phyloP scores from a whole-genome alignment of 1,140 invertebrate species.

The Pemphigus obesinymphae region DNA sequence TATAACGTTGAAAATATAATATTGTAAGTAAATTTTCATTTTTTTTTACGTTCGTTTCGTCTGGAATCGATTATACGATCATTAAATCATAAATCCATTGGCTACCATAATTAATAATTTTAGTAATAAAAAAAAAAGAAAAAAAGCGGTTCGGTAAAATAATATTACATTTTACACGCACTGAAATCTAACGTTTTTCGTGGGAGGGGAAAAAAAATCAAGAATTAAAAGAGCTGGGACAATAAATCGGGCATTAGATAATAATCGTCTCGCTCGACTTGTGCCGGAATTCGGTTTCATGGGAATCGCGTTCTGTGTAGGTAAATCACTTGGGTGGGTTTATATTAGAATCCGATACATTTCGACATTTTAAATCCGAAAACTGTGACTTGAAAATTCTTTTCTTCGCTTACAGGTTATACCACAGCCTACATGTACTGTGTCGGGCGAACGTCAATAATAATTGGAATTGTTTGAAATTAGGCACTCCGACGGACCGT shows the following conservation, averaged over 20 bases:
- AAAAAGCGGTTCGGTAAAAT: neutral
- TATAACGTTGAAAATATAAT: neutral
- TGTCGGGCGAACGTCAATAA: neutral
- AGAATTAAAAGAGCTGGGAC: neutral
- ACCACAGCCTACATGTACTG: neutral
- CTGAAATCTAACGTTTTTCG: neutral
- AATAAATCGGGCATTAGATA: neutral
- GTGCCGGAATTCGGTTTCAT: conserved; percentile 5
- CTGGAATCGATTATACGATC: neutral
- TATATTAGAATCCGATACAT: neutral
- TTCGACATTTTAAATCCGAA: neutral
- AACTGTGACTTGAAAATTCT: neutral
- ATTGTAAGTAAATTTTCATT: neutral
- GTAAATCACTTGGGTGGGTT: conserved; percentile 12
- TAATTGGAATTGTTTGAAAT: neutral
- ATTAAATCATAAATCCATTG: neutral
- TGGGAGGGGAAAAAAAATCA: neutral
- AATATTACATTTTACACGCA: neutral
- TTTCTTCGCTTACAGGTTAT: neutral
- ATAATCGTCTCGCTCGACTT: conserved; percentile 3
- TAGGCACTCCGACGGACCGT: neutral
- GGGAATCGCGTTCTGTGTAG: neutral
- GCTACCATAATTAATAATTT: neutral
- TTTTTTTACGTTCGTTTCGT: neutral
- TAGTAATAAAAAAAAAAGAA: neutral